Percentiles rank a stretch among this genome's conserved stretches.
phyloP scores from a whole-genome alignment of 2,888 invertebrate genomes.

The Aquatica leii region DNA sequence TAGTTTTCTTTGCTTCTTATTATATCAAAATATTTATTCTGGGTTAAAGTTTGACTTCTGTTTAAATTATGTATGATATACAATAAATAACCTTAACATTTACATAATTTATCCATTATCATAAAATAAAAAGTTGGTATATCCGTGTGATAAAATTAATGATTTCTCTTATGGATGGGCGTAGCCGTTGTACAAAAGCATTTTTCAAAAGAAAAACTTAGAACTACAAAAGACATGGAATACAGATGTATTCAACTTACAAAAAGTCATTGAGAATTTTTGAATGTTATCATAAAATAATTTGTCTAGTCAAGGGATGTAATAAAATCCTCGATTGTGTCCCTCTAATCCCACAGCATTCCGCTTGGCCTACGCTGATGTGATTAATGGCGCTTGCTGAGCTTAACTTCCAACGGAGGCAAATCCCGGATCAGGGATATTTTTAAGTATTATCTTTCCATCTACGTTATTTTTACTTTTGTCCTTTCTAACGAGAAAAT shows the following conservation, averaged over 20 bases:
- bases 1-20: too few relatives aligned
- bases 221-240: background rate
- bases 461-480: constrained; percentile 41
- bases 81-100: too few relatives aligned
- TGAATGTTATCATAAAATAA: constrained; percentile 46
- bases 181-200: too few relatives aligned
- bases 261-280: constrained; percentile 27
- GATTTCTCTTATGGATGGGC: too few relatives aligned
- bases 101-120: too few relatives aligned
- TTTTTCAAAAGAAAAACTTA: too few relatives aligned
- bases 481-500: constrained; percentile 39
- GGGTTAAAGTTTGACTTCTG: too few relatives aligned
- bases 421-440: constrained; percentile 42
- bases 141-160: too few relatives aligned
- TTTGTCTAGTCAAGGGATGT: constrained; percentile 49
- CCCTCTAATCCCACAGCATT: constrained; percentile 50
- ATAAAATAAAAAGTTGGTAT: too few relatives aligned
- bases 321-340: constrained; percentile 52
- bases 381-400: constrained; percentile 53
- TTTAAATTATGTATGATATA: too few relatives aligned
- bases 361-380: constrained; percentile 47
- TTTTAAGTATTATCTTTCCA: constrained; percentile 44
- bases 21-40: too few relatives aligned
- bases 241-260: constrained; percentile 15
- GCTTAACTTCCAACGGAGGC: constrained; percentile 49